Base-by-base conservation (phyloP, 2,888 invertebrate genomes). In the Rotaria macrura region DNA sequence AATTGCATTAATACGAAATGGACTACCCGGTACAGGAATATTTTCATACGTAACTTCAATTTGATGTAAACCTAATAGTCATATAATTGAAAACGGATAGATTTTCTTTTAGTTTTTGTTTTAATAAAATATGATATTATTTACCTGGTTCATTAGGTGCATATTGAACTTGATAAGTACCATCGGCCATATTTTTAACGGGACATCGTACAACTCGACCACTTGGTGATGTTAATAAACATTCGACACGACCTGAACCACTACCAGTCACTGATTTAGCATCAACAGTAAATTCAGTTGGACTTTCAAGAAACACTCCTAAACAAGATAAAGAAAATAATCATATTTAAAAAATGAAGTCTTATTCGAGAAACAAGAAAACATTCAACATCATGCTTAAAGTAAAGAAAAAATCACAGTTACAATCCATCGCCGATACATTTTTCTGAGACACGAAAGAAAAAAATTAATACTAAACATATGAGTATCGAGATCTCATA, bases 11-110 rank as follows among this genome's bases (percentile, higher is more conserved):
- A 95, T 95, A 84, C 93, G 93, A 90, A 95, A 94, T 0, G 95
- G 95, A 84, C 94, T 94, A 72, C 94, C 94, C 17, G 95, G 94
- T 84, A 95, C 93, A 0, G 94, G 94, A 85, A 94, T 92, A 88
- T 95, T 94, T 89, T 95, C 95, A 90, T 95, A 95, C 85, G 94
- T 93, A 57, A 95, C 93, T 88, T 95, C 95, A 88, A 95, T 94
- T 79, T 79, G 79, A 79, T 79, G 79, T n/a, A 34, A 20, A 3
- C 79, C 79, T 79, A 25, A 2, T 43, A 12, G 14, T 43, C 10
- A 79, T n/a, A 40, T 74, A 3, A 38, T 14, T 20, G 3, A 47
- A 3, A 47, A 14, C 9, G 14, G 47, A 47, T 12, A 47, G 9
- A 47, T 47, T 47, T 47, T 47, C 47, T 40, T 12, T 20, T 93